These are phyloP conservation scores for Burhinus oedicnemus DNA, from an alignment of 2,113 vertebrate genomes.

Conservation along the genomic window DNA sequence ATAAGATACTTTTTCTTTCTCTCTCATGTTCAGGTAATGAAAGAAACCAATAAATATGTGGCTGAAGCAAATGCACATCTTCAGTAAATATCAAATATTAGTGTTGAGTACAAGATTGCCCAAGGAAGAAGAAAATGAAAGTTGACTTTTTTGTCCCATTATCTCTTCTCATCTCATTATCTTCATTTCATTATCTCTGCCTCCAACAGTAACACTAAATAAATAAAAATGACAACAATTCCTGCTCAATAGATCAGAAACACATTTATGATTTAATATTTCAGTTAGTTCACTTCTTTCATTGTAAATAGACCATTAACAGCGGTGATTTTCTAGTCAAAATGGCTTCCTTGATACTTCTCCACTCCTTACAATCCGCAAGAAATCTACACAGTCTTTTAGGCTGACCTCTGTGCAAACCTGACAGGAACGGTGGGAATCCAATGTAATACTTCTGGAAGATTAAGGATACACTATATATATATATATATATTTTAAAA, in stretches of 20 bases:
- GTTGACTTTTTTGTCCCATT: neutral
- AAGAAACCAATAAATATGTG: neutral
- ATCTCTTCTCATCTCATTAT: neutral
- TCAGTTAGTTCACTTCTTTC: neutral
- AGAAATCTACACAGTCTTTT: neutral
- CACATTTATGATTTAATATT: neutral
- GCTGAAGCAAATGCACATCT: neutral
- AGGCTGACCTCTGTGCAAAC: neutral
- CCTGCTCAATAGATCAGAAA: neutral
- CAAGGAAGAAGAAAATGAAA: neutral
- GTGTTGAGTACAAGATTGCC: neutral
- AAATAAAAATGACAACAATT: neutral
- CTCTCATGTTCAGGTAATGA: neutral
- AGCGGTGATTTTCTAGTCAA: neutral
- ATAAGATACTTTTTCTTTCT: neutral
- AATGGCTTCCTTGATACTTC: neutral
- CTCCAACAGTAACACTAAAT: neutral
- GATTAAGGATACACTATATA: neutral
- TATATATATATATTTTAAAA: neutral
- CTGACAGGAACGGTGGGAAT: neutral
- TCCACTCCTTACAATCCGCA: neutral
- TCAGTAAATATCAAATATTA: neutral
- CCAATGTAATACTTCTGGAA: neutral
- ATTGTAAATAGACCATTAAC: neutral
- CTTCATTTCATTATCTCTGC: neutral